Evolutionary conservation across 1,140 invertebrate species (phyloP).

Genomic region (Magallana ariakensis): DNA sequence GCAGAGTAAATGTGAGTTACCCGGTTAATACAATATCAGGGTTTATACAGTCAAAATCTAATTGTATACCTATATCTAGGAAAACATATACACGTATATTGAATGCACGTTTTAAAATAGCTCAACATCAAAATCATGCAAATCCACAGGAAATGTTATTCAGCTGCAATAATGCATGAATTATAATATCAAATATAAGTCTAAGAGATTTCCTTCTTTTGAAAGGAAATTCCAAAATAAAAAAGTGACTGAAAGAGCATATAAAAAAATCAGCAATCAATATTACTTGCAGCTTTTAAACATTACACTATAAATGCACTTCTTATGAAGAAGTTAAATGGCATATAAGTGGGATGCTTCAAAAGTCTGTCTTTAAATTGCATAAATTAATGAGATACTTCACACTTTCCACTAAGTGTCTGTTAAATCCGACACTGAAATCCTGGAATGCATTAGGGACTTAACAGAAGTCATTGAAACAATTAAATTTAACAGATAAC

Average conservation of each 20-base stretch:
- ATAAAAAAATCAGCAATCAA: too few relatives aligned
- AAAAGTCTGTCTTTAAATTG: not conserved
- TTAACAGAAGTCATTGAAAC: slow-evolving; percentile 30
- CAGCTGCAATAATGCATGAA: too few relatives aligned
- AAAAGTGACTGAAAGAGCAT: too few relatives aligned
- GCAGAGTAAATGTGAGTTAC: not conserved
- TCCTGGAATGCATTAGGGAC: not conserved
- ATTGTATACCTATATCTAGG: not conserved
- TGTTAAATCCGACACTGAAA: not conserved
- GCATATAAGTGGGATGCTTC: not conserved
- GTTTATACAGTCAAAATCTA: not conserved
- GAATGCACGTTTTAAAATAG: too few relatives aligned
- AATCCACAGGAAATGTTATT: too few relatives aligned
- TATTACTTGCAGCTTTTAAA: too few relatives aligned
- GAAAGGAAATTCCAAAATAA: too few relatives aligned
- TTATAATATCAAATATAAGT: too few relatives aligned
- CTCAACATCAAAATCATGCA: too few relatives aligned
- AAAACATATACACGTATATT: not conserved
- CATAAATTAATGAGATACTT: not conserved
- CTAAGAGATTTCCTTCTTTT: too few relatives aligned
- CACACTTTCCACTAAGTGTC: not conserved
- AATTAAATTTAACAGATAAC: slow-evolving; percentile 37
- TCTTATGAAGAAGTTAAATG: not conserved
- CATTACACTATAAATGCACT: not conserved
- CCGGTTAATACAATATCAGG: not conserved